Evolutionary conservation across 2,888 invertebrate genomes (phyloP).

Genomic region (Orchesellides sinensis): DNA sequence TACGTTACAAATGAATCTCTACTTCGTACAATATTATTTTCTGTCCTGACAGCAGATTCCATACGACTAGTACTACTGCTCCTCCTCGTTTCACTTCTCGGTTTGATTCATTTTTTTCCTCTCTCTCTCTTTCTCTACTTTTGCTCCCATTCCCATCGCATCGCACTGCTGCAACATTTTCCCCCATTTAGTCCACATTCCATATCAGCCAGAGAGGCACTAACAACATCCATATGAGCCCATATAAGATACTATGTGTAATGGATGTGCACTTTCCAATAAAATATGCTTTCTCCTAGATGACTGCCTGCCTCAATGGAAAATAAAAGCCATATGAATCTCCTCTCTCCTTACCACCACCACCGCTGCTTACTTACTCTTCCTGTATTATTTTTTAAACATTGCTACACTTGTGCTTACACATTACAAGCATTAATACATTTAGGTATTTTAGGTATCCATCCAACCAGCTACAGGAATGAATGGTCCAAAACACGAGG

Average conservation of each 20-base stretch:
- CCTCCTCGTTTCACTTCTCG: conserved; percentile 3
- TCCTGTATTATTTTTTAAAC: too few species aligned
- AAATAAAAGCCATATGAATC: background rate
- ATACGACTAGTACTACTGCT: background rate
- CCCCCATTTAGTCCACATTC: background rate
- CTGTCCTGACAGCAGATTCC: background rate
- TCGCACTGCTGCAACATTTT: conserved; percentile 39
- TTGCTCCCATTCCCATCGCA: too few species aligned
- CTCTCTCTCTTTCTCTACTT: background rate
- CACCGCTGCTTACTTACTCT: background rate
- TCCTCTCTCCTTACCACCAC: background rate
- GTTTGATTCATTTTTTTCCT: conserved; percentile 2
- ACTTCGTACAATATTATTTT: background rate
- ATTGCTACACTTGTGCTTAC: too few species aligned
- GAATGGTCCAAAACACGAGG: too few species aligned
- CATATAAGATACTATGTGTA: too few species aligned
- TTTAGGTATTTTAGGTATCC: too few species aligned
- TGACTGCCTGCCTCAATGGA: conserved; percentile 3
- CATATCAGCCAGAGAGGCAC: conserved; percentile 3
- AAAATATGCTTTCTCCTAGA: background rate
- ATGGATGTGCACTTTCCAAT: background rate
- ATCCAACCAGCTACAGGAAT: too few species aligned
- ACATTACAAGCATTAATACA: too few species aligned
- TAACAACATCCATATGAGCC: background rate
- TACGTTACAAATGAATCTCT: background rate